Evolutionary conservation across 2,113 vertebrate species (phyloP), one percentile per base, ranked within the genome.

Genomic region (Plotosus lineatus): DNA sequence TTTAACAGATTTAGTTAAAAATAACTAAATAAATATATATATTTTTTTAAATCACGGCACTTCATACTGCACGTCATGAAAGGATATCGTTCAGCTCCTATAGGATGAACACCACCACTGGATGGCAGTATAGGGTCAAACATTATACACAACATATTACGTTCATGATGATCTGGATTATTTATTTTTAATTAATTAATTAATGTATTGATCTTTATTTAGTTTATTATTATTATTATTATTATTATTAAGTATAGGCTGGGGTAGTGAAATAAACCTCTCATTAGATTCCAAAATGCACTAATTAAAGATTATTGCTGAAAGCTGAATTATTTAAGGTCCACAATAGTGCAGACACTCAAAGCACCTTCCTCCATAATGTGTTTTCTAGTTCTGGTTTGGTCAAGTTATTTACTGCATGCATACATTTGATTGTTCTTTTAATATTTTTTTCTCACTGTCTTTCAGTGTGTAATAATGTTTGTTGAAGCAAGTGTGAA

Each of bases 101-200:
- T 6, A 11, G 46, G 51, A 73, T 23, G 36, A 40, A 42, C 10
- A 56, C 46, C 53, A 61, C 66, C 78, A 80, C 66, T 48, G 53
- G 78, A 80, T 80, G 78, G 78, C 78, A 80, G 78, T 40, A 80
- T 12, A 72, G 66, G 28, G 38, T 15, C 12, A 55, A 71, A 31
- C n/a, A 50, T 26, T 9, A 40, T 26, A 3, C 11, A 69, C 11
- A 44, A 6, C 12, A 19, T 44, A 6, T 1, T 31, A 3, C 11
- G n/a, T n/a, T n/a, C n/a, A n/a, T n/a, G n/a, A n/a, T n/a, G n/a
- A n/a, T n/a, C n/a, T n/a, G n/a, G n/a, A n/a, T n/a, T n/a, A n/a
- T n/a, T n/a, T n/a, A n/a, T n/a, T n/a, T n/a, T n/a, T n/a, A n/a
- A n/a, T n/a, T n/a, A n/a, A n/a, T n/a, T n/a, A n/a, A n/a, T n/a